Conservation (phyloP, 2,113 vertebrate species). For the Jacana jacana region DNA sequence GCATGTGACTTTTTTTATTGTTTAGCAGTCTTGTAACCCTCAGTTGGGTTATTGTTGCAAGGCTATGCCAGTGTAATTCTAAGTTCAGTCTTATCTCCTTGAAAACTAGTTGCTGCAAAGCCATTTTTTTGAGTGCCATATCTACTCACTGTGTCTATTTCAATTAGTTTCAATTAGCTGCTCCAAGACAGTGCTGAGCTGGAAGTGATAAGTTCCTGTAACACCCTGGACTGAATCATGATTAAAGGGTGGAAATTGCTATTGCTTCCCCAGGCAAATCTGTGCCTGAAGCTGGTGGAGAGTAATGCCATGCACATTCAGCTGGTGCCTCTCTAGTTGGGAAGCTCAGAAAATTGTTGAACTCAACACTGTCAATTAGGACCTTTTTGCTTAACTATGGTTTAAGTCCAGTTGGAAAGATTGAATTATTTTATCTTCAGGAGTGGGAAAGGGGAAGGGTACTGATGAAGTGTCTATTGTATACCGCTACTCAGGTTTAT, state of each 20-base stretch:
- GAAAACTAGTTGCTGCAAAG: neutral
- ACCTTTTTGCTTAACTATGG: neutral
- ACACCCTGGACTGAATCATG: neutral
- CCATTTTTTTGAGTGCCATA: rapidly evolving
- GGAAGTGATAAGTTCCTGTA: neutral
- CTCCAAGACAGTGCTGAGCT: neutral
- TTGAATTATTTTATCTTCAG: neutral
- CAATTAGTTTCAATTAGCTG: neutral
- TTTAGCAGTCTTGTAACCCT: neutral
- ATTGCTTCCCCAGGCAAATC: neutral
- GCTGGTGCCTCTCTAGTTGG: neutral
- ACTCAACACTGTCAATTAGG: neutral
- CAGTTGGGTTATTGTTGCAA: neutral
- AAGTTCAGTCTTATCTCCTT: neutral
- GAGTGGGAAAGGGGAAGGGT: neutral
- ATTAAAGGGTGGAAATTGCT: neutral
- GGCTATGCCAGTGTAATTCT: neutral
- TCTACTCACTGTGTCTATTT: neutral
- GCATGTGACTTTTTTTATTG: neutral
- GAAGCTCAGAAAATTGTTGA: neutral
- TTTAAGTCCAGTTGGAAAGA: neutral
- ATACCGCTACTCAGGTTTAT: neutral
- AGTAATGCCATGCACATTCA: neutral
- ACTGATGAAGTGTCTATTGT: neutral
- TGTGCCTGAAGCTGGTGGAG: neutral